Conservation (phyloP, 1,140 invertebrate species). For the Temnothorax curvispinosus region DNA sequence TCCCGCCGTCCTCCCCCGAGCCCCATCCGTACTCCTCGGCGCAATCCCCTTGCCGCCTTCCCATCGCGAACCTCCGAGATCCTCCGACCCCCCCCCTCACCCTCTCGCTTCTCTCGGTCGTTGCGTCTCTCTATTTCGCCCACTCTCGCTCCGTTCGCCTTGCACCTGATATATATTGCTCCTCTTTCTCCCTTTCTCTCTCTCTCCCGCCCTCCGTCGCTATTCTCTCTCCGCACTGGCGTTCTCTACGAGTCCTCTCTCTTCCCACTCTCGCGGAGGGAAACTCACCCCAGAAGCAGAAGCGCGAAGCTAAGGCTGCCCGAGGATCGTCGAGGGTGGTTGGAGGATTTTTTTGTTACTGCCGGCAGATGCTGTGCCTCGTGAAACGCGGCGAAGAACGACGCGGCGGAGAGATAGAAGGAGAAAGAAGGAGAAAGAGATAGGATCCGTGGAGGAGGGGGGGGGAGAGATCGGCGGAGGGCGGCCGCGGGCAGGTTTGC, state of each 20-base stretch:
- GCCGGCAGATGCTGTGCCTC: constrained; percentile 68
- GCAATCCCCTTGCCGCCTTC: constrained; percentile 39
- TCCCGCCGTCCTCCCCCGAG: constrained; percentile 35
- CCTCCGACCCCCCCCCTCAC: constrained; percentile 12
- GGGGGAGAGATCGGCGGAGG: not conserved
- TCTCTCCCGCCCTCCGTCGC: constrained; percentile 44
- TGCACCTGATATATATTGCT: constrained; percentile 47
- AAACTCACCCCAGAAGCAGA: constrained; percentile 51
- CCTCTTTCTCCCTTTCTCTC: constrained; percentile 64
- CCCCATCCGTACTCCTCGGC: constrained; percentile 22
- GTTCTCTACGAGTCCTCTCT: constrained; percentile 45
- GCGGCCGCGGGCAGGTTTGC: constrained; percentile 29
- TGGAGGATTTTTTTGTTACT: constrained; percentile 73
- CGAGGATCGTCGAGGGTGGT: constrained; percentile 56
- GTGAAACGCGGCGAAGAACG: constrained; percentile 58
- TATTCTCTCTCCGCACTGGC: constrained; percentile 48
- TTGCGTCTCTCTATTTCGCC: constrained; percentile 23
- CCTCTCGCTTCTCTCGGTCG: not conserved
- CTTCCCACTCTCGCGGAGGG: constrained; percentile 32
- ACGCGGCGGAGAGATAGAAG: constrained; percentile 27
- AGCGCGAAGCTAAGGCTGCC: constrained; percentile 60
- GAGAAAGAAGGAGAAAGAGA: constrained; percentile 31
- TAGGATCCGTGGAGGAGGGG: not conserved
- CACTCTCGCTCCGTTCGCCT: constrained; percentile 52
- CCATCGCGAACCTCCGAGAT: constrained; percentile 46